These are phyloP conservation scores for Bagarius yarrelli DNA, from an alignment of 2,113 vertebrate species.

Conservation along the genomic window DNA sequence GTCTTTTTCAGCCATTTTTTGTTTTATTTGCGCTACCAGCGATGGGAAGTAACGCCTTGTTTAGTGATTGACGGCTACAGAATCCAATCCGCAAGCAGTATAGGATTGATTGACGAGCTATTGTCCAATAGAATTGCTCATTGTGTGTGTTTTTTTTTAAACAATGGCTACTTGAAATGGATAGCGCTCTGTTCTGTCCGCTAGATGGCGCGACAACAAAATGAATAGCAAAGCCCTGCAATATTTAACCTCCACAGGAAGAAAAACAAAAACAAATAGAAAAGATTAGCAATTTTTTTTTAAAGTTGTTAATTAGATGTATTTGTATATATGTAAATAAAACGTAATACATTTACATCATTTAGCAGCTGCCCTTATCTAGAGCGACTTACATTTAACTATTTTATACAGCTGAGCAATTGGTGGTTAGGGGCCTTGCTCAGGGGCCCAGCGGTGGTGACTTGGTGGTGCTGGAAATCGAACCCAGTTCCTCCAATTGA, in stretches of 20 bases:
- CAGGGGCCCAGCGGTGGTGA: too few species aligned
- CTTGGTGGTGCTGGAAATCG: too few species aligned
- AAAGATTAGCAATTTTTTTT: too few species aligned
- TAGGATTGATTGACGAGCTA: background rate
- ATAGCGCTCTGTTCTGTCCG: background rate
- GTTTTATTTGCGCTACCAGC: slow-evolving; percentile 53
- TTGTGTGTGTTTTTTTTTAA: background rate
- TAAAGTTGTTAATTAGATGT: too few species aligned
- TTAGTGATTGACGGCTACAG: slow-evolving; percentile 23
- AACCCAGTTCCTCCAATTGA: too few species aligned
- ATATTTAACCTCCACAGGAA: background rate
- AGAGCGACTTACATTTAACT: too few species aligned
- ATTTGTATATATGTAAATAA: too few species aligned
- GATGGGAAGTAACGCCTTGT: slow-evolving; percentile 52
- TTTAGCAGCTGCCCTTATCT: too few species aligned
- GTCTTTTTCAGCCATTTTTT: slow-evolving; percentile 73
- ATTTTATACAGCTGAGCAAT: too few species aligned
- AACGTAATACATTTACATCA: too few species aligned
- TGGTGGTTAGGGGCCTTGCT: too few species aligned
- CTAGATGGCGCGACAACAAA: slow-evolving; percentile 52
- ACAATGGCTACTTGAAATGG: background rate
- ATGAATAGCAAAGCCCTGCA: background rate
- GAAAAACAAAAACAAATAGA: background rate
- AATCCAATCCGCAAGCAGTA: slow-evolving; percentile 51
- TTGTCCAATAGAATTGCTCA: slow-evolving; percentile 50